Evolutionary conservation across 1,140 invertebrate species (phyloP).

Genomic region (Bombus breviceps): DNA sequence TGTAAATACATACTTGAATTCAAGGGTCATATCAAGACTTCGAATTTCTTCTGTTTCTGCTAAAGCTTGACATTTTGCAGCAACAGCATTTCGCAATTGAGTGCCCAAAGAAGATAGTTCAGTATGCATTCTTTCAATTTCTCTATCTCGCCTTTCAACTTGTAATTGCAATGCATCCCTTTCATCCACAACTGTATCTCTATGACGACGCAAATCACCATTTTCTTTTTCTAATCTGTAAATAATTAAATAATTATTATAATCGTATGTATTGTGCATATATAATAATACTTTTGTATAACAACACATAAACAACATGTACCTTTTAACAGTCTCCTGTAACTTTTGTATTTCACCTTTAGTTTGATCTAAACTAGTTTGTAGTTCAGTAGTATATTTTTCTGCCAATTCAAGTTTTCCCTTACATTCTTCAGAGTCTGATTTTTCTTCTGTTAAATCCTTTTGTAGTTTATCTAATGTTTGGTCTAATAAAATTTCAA

Average conservation of each 20-base stretch:
- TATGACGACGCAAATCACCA: slow-evolving; percentile 83
- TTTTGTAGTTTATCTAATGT: slow-evolving; percentile 84
- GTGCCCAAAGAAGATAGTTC: slow-evolving; percentile 86
- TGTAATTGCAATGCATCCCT: slow-evolving; percentile 87
- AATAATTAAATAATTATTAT: slow-evolving; percentile 30
- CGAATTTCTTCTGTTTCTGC: slow-evolving; percentile 90
- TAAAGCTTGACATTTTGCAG: slow-evolving; percentile 92
- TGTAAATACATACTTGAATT: slow-evolving; percentile 84
- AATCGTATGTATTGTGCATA: neutral
- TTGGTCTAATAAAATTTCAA: slow-evolving; percentile 81
- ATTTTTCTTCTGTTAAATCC: slow-evolving; percentile 83
- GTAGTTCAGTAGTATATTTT: slow-evolving; percentile 85
- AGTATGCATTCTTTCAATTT: slow-evolving; percentile 87
- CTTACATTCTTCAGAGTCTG: slow-evolving; percentile 85
- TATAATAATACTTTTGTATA: neutral
- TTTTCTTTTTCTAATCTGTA: slow-evolving; percentile 83
- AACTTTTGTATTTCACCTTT: slow-evolving; percentile 85
- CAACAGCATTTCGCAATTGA: slow-evolving; percentile 87
- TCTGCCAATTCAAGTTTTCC: slow-evolving; percentile 86
- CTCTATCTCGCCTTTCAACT: slow-evolving; percentile 86
- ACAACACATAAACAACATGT: slow-evolving; percentile 3
- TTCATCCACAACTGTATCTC: slow-evolving; percentile 87
- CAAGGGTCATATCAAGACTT: slow-evolving; percentile 89
- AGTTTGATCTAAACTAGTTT: slow-evolving; percentile 84
- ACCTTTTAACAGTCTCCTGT: slow-evolving; percentile 83